A percentile compares a stretch with the other conserved stretches of the same genome.
Evolutionary conservation across 2,888 invertebrate genomes (phyloP).

Genomic region (Erannis defoliaria): DNA sequence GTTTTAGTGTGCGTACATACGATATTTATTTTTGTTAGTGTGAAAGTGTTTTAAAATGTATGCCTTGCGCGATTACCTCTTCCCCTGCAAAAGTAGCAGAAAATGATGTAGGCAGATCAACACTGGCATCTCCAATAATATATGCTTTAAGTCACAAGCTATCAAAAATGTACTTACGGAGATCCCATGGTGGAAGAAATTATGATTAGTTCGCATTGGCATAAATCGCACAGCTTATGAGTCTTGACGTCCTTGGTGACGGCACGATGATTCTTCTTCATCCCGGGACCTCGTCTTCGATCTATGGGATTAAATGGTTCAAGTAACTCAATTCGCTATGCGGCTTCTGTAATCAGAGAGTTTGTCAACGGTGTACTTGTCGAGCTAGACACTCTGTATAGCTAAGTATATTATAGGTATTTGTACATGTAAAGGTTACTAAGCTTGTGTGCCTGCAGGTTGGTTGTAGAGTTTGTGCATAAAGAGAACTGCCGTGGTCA

Average conservation of each 20-base stretch:
- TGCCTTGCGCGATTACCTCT: no score
- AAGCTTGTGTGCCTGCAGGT: no score
- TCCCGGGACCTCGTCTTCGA: slow-evolving; percentile 26
- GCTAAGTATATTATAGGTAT: background rate
- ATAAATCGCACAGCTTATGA: slow-evolving; percentile 56
- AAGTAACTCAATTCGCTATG: slow-evolving; percentile 50
- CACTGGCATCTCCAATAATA: background rate
- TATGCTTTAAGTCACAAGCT: no score
- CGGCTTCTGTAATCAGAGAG: slow-evolving; percentile 46
- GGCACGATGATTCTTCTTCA: slow-evolving; percentile 22
- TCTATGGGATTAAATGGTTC: slow-evolving; percentile 20
- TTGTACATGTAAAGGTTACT: no score
- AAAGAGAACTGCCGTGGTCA: no score
- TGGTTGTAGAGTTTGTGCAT: no score
- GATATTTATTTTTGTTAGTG: no score
- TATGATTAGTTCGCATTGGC: slow-evolving; percentile 60
- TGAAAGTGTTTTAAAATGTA: no score
- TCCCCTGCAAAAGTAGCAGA: background rate
- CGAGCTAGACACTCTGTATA: background rate
- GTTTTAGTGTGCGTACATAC: no score
- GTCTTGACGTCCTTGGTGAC: slow-evolving; percentile 18
- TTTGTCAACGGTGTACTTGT: slow-evolving; percentile 34
- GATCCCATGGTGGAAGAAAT: slow-evolving; percentile 35
- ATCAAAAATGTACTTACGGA: slow-evolving; percentile 53
- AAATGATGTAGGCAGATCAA: background rate